Conservation (phyloP, 1,140 invertebrate genomes). For the Drosophila sulfurigaster region DNA sequence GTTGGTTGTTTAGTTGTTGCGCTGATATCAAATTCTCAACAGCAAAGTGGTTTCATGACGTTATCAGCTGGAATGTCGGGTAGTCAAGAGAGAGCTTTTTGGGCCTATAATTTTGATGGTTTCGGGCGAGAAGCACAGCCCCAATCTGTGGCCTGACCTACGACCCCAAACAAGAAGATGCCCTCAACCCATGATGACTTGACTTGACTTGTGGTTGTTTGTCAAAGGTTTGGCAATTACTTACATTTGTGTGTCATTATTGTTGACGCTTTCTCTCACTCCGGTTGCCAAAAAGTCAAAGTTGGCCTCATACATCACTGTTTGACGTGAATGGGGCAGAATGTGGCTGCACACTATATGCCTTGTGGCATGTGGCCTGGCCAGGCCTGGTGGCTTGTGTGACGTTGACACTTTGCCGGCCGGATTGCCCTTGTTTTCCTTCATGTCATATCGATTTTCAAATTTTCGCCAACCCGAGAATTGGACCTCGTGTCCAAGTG, state of each 20-base stretch:
- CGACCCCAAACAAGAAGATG: background rate
- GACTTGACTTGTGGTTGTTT: slow-evolving; percentile 41
- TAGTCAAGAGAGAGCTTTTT: slow-evolving; percentile 4
- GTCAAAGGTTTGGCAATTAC: slow-evolving; percentile 66
- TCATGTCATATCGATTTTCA: slow-evolving; percentile 81
- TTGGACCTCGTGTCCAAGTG: slow-evolving; percentile 74
- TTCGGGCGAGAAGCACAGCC: background rate
- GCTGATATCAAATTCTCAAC: slow-evolving; percentile 37
- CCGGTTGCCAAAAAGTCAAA: slow-evolving; percentile 44
- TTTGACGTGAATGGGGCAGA: slow-evolving; percentile 34
- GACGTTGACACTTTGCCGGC: slow-evolving; percentile 44
- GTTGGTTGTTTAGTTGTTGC: slow-evolving; percentile 11
- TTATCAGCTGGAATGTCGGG: slow-evolving; percentile 40
- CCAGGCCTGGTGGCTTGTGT: background rate
- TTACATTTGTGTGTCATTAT: slow-evolving; percentile 59
- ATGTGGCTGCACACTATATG: slow-evolving; percentile 9
- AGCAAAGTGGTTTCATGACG: slow-evolving; percentile 21
- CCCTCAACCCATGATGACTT: slow-evolving; percentile 17
- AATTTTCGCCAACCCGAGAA: slow-evolving; percentile 47
- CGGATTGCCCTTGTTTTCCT: slow-evolving; percentile 64
- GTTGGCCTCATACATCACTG: slow-evolving; percentile 70
- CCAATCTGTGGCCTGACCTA: background rate
- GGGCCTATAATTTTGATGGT: background rate
- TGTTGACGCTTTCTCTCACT: slow-evolving; percentile 42
- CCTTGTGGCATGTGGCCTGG: slow-evolving; percentile 34